Base-by-base conservation (phyloP, 1,140 invertebrate species). In the Diorhabda carinulata region DNA sequence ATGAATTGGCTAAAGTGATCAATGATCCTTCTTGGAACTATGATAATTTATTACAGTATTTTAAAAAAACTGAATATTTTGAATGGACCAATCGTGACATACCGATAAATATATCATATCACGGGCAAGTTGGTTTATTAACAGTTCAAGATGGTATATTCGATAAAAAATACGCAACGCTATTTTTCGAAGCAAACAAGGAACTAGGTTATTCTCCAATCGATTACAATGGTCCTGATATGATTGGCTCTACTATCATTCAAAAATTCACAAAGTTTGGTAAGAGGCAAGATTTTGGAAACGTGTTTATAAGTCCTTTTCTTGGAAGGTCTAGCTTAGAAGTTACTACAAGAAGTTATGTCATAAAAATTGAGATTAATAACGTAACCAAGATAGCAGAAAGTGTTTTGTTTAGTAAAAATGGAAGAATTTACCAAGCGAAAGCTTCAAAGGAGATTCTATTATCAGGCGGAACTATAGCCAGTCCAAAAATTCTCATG, bases 321-420 rank as follows among this genome's bases (percentile, higher is more conserved):
- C 58, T 57, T n/a, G 74, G 84, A 64, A 82, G 87, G 41, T 81
- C 79, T 61, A 89, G 89, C 74, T 78, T 90, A 3, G 76, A 82
- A 58, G 80, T 89, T 3, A 82, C 85, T 4, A 87, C 64, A 3
- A 10, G 47, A 42, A 63, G 59, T 8, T 84, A 81, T 3, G 88
- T 86, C 3, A 85, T 84, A 2, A 88, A 85, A 82, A 83, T 94
- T 40, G 74, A 92, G 2, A 87, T 93, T 68, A 86, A 93, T 77
- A 79, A 80, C 3, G 86, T 93, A 77, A 79, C 80, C 3, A 89
- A 88, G 75, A 81, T 70, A 56, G 84, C 85, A 2, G 81, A 83
- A 3, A 88, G 88, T 2, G 84, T 90, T 0, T 74, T 82, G 61
- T 86, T 81, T 71, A 68, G 79, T 43, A 72, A 79, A 10, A 66